Evolutionary conservation across 37 sponge, comb jelly and placozoan species (phyloP).

Genomic region (Dysidea cf. avara): DNA sequence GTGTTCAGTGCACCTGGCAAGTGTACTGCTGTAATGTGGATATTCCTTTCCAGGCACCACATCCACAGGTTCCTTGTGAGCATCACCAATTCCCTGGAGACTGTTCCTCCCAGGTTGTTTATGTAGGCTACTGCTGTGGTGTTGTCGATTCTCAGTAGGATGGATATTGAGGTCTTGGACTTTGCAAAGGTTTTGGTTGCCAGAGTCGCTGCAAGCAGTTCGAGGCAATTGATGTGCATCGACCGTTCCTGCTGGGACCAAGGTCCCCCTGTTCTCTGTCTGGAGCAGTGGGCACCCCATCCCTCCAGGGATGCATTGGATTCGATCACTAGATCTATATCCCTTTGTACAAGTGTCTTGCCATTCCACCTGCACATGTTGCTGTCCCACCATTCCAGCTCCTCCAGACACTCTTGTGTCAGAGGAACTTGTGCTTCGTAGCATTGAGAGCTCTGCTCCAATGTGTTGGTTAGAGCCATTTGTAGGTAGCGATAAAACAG

Average conservation of each 20-base stretch:
- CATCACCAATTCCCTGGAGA: background rate
- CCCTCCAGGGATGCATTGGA: slow-evolving; percentile 32
- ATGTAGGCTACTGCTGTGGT: slow-evolving; percentile 29
- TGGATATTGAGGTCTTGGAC: background rate
- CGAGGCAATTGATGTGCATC: slow-evolving; percentile 46
- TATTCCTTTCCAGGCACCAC: slow-evolving; percentile 38
- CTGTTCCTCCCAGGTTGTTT: slow-evolving; percentile 53
- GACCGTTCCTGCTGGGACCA: slow-evolving; percentile 22
- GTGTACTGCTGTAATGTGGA: slow-evolving; percentile 12
- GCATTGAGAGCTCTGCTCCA: background rate
- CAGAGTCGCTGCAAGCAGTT: slow-evolving; percentile 23
- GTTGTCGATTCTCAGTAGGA: slow-evolving; percentile 29
- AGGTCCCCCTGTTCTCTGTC: background rate
- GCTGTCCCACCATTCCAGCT: slow-evolving; percentile 31
- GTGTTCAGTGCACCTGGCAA: slow-evolving; percentile 14
- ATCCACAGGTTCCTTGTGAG: slow-evolving; percentile 12
- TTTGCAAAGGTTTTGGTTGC: slow-evolving; percentile 21
- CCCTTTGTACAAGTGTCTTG: background rate
- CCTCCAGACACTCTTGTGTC: slow-evolving; percentile 1
- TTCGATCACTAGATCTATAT: slow-evolving; percentile 25
- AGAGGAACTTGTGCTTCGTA: slow-evolving; percentile 10
- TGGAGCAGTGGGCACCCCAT: slow-evolving; percentile 25
- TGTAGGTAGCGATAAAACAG: slow-evolving; percentile 7
- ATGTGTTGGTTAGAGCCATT: background rate
- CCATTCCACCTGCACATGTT: slow-evolving; percentile 18